Evolutionary conservation across 2,888 invertebrate genomes (phyloP), one percentile per base, ranked within the genome.

Genomic region (Argynnis bischoffii): DNA sequence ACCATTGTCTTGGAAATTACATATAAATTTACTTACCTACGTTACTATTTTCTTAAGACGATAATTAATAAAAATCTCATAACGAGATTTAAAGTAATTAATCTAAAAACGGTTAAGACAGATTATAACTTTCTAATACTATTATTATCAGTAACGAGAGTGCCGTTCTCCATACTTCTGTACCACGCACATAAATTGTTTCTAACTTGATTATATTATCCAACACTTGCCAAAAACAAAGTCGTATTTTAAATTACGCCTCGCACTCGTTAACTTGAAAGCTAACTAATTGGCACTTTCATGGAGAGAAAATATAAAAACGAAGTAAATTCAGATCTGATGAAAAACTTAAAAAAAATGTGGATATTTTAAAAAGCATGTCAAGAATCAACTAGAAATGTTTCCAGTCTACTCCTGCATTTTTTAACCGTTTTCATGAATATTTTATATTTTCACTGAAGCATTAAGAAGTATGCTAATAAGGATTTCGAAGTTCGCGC

Each of bases 381-480:
- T 59, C 59, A 59, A 59, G 26, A 48, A 47, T n/a, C 48, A 35
- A 50, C 21, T 31, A 47, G 21, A 47, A 15, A 46, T 3, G 8
- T 46, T 26, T 15, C 16, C 51, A n/a, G 48, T 57, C 14, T 15
- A 16, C 55, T 63, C 47, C 55, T 69, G 63, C 47, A 66, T 60
- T 64, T 69, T 64, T 64, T 46, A 69, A n/a, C 55, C 63, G 63
- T 69, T 69, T 56, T 59, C 55, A 66, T 66, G 69, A 67, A 66
- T 69, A 69, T 69, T 69, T 66, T 54, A 59, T 26, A 50, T 60
- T 55, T 54, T 57, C 59, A 67, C 56, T 69, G 66, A 67, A 59
- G 64, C 64, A 50, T 66, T 63, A 69, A 69, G 69, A 64, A 63
- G 63, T 69, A 69, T 69, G 69, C 64, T 66, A 69, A 69, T 69